A percentile compares a stretch with the other conserved stretches of the same genome.
phyloP scores from a whole-genome alignment of 1,140 invertebrate species.

The Euwallacea similis region DNA sequence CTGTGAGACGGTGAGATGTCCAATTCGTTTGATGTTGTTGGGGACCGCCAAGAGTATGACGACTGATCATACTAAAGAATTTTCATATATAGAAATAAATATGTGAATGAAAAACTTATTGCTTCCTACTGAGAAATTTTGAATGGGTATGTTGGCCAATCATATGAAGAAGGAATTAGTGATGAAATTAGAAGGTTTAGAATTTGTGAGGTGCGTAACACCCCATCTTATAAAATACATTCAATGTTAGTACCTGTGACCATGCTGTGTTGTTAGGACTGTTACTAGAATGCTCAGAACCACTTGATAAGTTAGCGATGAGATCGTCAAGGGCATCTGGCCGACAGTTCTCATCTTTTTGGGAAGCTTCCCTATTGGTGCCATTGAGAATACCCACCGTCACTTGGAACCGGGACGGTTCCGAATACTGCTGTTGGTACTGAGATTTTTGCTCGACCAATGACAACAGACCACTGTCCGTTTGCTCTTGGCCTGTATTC shows the following conservation, averaged over 20 bases:
- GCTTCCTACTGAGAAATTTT: no score
- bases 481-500: slow-evolving; percentile 45
- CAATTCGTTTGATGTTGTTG: slow-evolving; percentile 56
- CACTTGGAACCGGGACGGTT: slow-evolving; percentile 42
- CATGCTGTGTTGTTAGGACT: slow-evolving; percentile 53
- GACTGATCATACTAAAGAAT: slow-evolving; percentile 59
- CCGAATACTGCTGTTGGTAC: slow-evolving; percentile 38
- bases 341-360: slow-evolving; percentile 43
- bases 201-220: no score
- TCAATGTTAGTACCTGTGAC: slow-evolving; percentile 52
- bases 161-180: no score
- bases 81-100: no score
- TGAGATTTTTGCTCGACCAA: slow-evolving; percentile 54
- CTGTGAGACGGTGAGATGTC: slow-evolving; percentile 56
- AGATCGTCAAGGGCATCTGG: slow-evolving; percentile 52
- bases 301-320: slow-evolving; percentile 52
- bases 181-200: no score
- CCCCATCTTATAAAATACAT: no score
- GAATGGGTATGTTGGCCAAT: no score
- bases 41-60: slow-evolving; percentile 63
- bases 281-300: slow-evolving; percentile 51
- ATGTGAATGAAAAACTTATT: no score
- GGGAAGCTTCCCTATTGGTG: slow-evolving; percentile 34
- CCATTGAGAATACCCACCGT: slow-evolving; percentile 52
- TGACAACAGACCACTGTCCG: slow-evolving; percentile 55